Conservation (phyloP, 2,888 invertebrate genomes). For the Ectemnius continuus region DNA sequence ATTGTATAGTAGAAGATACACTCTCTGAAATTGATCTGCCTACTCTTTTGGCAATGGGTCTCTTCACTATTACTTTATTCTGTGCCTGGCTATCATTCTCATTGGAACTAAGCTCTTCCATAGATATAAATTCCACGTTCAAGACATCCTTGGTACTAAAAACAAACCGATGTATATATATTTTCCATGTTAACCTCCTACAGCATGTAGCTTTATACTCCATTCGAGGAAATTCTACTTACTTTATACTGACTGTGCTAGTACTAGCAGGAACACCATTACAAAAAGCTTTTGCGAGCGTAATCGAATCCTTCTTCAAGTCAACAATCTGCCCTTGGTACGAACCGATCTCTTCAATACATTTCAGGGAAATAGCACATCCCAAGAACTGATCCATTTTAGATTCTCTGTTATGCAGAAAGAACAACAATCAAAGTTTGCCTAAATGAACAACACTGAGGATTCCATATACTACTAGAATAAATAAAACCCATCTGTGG, state of each 20-base stretch:
- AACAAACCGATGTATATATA: slow-evolving; percentile 23
- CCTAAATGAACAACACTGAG: too few species aligned
- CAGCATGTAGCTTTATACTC: too few species aligned
- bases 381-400: slow-evolving; percentile 80
- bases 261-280: slow-evolving; percentile 86
- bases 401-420: not conserved
- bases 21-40: slow-evolving; percentile 78
- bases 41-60: slow-evolving; percentile 80
- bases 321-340: slow-evolving; percentile 89
- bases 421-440: too few species aligned
- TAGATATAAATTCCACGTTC: slow-evolving; percentile 87
- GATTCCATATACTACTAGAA: too few species aligned
- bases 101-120: slow-evolving; percentile 77
- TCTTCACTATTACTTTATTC: slow-evolving; percentile 80
- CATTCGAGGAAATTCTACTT: slow-evolving; percentile 48
- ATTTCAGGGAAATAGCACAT: slow-evolving; percentile 90
- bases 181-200: too few species aligned
- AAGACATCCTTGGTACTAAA: slow-evolving; percentile 86
- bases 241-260: slow-evolving; percentile 83
- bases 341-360: slow-evolving; percentile 86
- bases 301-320: slow-evolving; percentile 86
- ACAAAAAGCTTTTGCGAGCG: slow-evolving; percentile 88
- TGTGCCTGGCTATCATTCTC: slow-evolving; percentile 73
- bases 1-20: slow-evolving; percentile 65
- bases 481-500: too few species aligned